Percentiles rank a stretch among this genome's conserved stretches.
phyloP scores from a whole-genome alignment of 2,797 vertebrate species.

The Jordanella pulchra region DNA sequence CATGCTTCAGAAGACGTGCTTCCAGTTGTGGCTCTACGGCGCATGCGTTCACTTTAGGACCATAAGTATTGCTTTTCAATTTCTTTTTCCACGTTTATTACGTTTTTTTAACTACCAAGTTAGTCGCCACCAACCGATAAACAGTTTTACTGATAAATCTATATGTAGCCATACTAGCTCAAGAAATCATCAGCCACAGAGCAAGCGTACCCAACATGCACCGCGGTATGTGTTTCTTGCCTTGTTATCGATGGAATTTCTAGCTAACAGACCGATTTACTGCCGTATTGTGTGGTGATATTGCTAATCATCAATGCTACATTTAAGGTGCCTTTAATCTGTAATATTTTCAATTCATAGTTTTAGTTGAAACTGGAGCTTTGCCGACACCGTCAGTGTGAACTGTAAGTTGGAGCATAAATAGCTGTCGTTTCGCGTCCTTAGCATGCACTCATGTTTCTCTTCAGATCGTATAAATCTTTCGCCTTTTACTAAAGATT shows the following conservation, averaged over 20 bases:
- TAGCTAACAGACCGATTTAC: neutral
- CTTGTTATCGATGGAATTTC: neutral
- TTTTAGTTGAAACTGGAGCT: neutral
- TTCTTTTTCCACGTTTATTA: too few relatives aligned
- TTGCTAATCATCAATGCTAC: fast-evolving
- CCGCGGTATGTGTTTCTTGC: fast-evolving
- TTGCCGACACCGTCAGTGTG: constrained; percentile 4
- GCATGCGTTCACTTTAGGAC: too few relatives aligned
- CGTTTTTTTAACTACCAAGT: too few relatives aligned
- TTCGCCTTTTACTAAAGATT: constrained; percentile 87
- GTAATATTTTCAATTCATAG: neutral
- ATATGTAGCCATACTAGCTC: too few relatives aligned
- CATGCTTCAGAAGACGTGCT: too few relatives aligned
- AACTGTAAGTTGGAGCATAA: fast-evolving
- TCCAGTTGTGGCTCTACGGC: too few relatives aligned
- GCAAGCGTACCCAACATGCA: constrained; percentile 61
- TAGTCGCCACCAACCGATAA: too few relatives aligned
- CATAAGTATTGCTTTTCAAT: too few relatives aligned
- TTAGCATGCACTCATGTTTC: constrained; percentile 55
- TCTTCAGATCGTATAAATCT: constrained; percentile 79
- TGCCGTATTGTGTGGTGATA: too few relatives aligned
- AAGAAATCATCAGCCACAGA: too few relatives aligned
- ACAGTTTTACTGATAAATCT: too few relatives aligned
- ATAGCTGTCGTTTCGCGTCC: fast-evolving
- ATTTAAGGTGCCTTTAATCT: neutral